These are phyloP conservation scores for Uria lomvia DNA, from an alignment of 2,113 vertebrate genomes.

Conservation along the genomic window DNA sequence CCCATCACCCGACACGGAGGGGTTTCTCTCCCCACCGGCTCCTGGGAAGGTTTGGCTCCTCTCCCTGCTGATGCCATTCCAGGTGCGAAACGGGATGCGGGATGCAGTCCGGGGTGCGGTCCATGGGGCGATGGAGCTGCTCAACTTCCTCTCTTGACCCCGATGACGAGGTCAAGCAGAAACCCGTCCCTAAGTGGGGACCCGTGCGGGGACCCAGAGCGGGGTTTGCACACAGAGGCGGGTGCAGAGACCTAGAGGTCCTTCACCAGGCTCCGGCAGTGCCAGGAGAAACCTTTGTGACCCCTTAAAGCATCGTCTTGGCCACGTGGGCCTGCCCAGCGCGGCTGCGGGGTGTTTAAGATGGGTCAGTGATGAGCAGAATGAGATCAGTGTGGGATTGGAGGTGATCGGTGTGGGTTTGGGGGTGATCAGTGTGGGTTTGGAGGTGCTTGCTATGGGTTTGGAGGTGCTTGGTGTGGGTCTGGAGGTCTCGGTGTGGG, in stretches of 20 bases:
- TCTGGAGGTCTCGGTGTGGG: background rate
- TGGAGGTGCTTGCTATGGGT: background rate
- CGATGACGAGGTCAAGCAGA: background rate
- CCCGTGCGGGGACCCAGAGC: accelerated
- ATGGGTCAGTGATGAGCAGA: background rate
- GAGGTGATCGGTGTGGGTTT: background rate
- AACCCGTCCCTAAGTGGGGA: background rate
- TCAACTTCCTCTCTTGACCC: too few species aligned
- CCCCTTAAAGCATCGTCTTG: background rate
- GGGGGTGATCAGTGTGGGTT: background rate
- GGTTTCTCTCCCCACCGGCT: background rate
- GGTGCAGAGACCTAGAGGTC: background rate
- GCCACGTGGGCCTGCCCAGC: background rate
- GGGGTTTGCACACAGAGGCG: accelerated
- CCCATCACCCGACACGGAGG: accelerated
- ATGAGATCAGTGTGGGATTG: accelerated
- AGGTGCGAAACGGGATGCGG: accelerated
- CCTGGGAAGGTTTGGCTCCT: background rate
- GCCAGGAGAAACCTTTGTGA: background rate
- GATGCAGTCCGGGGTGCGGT: accelerated
- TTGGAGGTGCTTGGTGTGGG: background rate
- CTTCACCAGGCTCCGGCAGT: accelerated
- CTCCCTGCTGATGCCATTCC: background rate
- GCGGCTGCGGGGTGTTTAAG: accelerated
- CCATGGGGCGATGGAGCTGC: background rate